These are phyloP conservation scores for Archips crataeganus DNA, from an alignment of 2,888 invertebrate genomes.

Conservation along the genomic window DNA sequence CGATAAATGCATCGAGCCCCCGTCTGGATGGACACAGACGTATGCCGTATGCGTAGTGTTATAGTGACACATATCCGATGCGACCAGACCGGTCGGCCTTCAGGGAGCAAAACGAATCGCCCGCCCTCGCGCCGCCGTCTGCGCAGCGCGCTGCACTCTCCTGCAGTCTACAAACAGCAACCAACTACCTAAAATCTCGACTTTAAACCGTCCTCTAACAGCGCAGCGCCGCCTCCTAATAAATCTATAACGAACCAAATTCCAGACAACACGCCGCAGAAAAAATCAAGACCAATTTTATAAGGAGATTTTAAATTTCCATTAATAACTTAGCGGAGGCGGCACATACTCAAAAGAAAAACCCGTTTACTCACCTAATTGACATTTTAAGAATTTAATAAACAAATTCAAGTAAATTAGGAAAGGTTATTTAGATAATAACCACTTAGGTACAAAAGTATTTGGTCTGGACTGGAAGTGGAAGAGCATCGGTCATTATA, in stretches of 20 bases:
- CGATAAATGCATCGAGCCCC: constrained; percentile 1
- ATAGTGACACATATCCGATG: constrained; percentile 82
- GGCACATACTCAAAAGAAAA: constrained; percentile 5
- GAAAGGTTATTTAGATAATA: background rate
- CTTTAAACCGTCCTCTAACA: constrained; percentile 13
- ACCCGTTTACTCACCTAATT: constrained; percentile 4
- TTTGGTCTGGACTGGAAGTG: background rate
- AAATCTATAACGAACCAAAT: constrained; percentile 13
- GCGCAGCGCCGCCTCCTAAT: constrained; percentile 15
- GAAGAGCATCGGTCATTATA: background rate
- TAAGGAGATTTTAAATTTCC: constrained; percentile 8
- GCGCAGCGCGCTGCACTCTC: constrained; percentile 47
- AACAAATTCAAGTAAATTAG: background rate
- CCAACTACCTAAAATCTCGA: constrained; percentile 14
- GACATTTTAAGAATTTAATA: background rate
- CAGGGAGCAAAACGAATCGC: constrained; percentile 74
- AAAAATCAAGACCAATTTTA: constrained; percentile 19
- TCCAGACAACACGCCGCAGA: constrained; percentile 17
- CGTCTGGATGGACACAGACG: constrained; percentile 8
- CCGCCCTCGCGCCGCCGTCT: constrained; percentile 53
- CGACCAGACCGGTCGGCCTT: constrained; percentile 79
- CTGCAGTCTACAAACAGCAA: constrained; percentile 10
- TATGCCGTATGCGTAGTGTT: constrained; percentile 58
- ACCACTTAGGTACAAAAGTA: background rate
- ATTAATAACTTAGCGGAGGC: constrained; percentile 2